Evolutionary conservation across 2,113 vertebrate genomes (phyloP).

Genomic region (Phrynosoma platyrhinos): DNA sequence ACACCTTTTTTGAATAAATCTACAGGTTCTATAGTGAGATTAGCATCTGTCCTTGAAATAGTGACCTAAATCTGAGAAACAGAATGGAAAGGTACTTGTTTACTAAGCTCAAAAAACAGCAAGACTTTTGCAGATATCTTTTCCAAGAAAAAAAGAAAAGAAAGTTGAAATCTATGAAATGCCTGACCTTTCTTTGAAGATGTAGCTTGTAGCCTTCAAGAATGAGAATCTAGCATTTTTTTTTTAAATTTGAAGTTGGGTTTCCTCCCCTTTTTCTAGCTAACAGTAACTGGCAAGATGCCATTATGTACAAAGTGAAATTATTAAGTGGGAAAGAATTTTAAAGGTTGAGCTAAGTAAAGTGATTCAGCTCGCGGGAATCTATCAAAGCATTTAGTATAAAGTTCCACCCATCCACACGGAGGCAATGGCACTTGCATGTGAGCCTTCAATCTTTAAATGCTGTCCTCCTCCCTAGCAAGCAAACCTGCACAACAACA

Average conservation of each 20-base stretch:
- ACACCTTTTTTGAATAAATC: background rate
- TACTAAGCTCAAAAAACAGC: background rate
- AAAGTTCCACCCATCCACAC: background rate
- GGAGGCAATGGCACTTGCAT: too few species aligned
- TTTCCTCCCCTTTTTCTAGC: rapidly evolving
- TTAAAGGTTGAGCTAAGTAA: background rate
- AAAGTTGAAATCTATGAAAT: background rate
- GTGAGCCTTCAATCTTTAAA: background rate
- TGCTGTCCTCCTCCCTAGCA: background rate
- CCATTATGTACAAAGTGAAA: background rate
- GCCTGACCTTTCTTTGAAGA: background rate
- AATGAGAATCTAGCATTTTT: rapidly evolving
- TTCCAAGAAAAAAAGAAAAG: background rate
- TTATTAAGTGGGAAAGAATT: background rate
- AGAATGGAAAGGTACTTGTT: constrained; percentile 1
- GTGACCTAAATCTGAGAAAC: background rate
- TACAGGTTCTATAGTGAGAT: constrained; percentile 3
- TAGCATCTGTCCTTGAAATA: background rate
- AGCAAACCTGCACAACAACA: background rate
- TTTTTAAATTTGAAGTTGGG: background rate
- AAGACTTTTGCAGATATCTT: background rate
- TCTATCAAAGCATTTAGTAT: background rate
- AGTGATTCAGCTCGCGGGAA: background rate
- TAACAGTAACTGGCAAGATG: background rate
- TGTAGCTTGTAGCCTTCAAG: background rate